Evolutionary conservation across 2,797 vertebrate species (phyloP).

Genomic region (Denticeps clupeoides): DNA sequence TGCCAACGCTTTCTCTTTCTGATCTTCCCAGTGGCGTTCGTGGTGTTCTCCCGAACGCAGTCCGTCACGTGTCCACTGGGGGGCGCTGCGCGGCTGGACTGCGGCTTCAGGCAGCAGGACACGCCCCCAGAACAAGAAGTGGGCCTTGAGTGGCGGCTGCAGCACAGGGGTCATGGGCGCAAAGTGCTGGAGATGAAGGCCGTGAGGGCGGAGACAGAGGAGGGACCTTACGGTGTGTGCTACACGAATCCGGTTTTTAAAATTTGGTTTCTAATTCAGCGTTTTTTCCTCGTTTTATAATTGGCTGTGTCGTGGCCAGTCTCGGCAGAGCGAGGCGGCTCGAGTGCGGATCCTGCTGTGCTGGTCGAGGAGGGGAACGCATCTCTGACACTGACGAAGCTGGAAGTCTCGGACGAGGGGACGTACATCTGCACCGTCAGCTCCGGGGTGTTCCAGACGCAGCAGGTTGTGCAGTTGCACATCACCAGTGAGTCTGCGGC

Average conservation of each 20-base stretch:
- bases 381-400: conserved; percentile 50
- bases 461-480: conserved; percentile 62
- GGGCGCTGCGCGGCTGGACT: conserved; percentile 53
- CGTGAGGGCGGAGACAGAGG: conserved; percentile 31
- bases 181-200: conserved; percentile 49
- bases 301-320: conserved; percentile 30
- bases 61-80: conserved; percentile 45
- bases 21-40: conserved; percentile 59
- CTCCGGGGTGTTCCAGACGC: conserved; percentile 47
- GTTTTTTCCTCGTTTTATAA: too few relatives aligned
- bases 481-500: conserved; percentile 63
- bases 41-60: conserved; percentile 58
- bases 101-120: conserved; percentile 59
- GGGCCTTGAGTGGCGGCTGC: conserved; percentile 66
- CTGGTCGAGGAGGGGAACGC: conserved; percentile 50
- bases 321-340: conserved; percentile 32
- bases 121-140: conserved; percentile 33
- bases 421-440: conserved; percentile 66
- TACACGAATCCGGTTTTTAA: not conserved
- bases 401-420: conserved; percentile 64
- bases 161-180: conserved; percentile 62
- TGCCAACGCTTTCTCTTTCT: not conserved
- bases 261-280: too few relatives aligned
- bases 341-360: conserved; percentile 38
- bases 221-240: conserved; percentile 37